Evolutionary conservation across 2,797 vertebrate genomes (phyloP).

Genomic region (Malacoraja senta): DNA sequence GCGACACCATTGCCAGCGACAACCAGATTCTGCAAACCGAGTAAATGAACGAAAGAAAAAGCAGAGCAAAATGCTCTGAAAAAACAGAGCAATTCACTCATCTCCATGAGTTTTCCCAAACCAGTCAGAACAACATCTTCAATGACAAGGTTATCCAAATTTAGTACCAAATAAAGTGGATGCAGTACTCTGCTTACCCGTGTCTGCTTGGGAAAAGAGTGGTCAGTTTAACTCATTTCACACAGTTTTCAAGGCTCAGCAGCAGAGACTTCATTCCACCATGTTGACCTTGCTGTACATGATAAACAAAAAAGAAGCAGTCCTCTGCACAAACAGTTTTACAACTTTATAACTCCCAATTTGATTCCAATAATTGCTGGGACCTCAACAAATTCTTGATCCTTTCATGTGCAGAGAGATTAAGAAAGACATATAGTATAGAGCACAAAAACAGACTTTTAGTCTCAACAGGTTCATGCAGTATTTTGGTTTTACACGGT

Average conservation of each 20-base stretch:
- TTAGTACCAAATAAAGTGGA: not conserved
- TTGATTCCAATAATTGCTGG: not conserved
- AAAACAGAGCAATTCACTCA: too few species aligned
- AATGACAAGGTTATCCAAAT: not conserved
- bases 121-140: too few species aligned
- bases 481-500: too few species aligned
- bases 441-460: too few species aligned
- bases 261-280: not conserved
- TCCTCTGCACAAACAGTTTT: not conserved
- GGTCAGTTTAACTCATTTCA: not conserved
- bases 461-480: too few species aligned
- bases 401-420: not conserved
- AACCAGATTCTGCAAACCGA: too few species aligned
- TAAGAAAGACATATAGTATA: too few species aligned
- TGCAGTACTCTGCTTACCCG: not conserved
- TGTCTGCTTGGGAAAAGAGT: not conserved
- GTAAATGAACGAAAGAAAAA: too few species aligned
- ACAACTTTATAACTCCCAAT: not conserved
- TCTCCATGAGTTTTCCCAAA: too few species aligned
- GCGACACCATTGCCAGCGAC: too few species aligned
- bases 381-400: not conserved
- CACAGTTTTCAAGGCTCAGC: not conserved
- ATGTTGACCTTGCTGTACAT: not conserved
- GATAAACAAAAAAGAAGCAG: not conserved
- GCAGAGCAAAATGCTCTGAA: too few species aligned